Percentiles rank a stretch among this genome's conserved stretches.
These are phyloP conservation scores for Nipponia nippon DNA, from an alignment of 2,113 vertebrate species.

Conservation along the genomic window DNA sequence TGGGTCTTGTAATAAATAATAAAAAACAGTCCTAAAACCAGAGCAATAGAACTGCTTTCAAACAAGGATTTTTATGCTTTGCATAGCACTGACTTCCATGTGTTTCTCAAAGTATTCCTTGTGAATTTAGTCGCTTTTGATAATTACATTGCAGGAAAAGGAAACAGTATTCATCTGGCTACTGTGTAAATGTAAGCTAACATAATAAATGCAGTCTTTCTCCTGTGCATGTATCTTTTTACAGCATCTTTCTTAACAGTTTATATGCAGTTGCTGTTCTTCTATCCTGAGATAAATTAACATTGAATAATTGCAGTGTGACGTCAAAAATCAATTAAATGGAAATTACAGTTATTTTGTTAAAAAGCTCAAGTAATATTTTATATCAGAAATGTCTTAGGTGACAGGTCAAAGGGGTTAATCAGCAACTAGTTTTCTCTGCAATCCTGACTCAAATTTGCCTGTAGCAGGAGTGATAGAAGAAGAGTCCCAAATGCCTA, in stretches of 20 bases:
- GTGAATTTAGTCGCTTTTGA: background rate
- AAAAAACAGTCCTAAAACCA: background rate
- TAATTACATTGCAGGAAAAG: constrained; percentile 2
- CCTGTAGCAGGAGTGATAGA: background rate
- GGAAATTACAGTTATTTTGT: constrained; percentile 59
- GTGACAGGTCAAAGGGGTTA: constrained; percentile 18
- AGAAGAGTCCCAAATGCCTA: background rate
- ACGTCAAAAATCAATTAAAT: constrained; percentile 62
- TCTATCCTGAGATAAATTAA: constrained; percentile 24
- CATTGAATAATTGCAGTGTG: constrained; percentile 16
- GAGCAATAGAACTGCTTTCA: background rate
- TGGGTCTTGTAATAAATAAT: background rate
- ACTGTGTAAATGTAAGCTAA: background rate
- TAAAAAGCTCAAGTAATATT: constrained; percentile 49
- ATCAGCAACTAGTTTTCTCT: constrained; percentile 6
- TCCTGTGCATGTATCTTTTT: background rate
- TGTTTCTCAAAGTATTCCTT: background rate
- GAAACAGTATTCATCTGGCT: background rate
- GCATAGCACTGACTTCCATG: background rate
- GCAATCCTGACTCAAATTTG: background rate
- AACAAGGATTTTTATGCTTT: background rate
- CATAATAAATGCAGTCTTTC: background rate
- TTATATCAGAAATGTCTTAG: constrained; percentile 4
- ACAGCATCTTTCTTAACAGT: background rate
- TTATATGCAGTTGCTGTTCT: background rate